A percentile compares a stretch with the other conserved stretches of the same genome.
These are phyloP conservation scores for Dusona sp. DNA, from an alignment of 2,888 invertebrate species.

Conservation along the genomic window DNA sequence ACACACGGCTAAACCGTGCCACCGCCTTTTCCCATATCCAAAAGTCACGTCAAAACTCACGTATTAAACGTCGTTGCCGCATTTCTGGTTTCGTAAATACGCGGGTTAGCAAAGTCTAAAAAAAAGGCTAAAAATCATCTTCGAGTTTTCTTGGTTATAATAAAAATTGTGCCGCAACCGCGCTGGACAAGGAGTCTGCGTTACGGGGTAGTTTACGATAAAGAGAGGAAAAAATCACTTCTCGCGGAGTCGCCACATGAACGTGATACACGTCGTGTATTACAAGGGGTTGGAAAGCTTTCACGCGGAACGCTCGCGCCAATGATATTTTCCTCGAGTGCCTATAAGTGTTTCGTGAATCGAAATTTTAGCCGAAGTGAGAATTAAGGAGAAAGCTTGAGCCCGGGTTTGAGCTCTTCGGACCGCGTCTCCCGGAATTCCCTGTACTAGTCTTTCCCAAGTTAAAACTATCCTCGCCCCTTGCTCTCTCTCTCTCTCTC, in stretches of 20 bases:
- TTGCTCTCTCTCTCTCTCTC: background rate
- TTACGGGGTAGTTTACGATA: background rate
- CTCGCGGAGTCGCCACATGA: background rate
- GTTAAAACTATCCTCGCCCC: too few species aligned
- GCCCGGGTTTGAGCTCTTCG: background rate
- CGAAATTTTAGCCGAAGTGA: background rate
- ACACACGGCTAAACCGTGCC: constrained; percentile 34
- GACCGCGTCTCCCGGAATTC: background rate
- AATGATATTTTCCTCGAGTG: background rate
- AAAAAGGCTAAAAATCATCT: too few species aligned
- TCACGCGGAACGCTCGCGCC: background rate
- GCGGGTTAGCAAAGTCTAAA: too few species aligned
- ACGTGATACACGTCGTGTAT: background rate
- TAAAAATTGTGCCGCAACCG: too few species aligned
- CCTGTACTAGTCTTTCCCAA: too few species aligned
- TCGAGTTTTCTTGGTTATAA: too few species aligned
- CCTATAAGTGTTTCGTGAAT: background rate
- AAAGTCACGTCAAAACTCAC: background rate
- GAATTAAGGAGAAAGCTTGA: background rate
- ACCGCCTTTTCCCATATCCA: constrained; percentile 55
- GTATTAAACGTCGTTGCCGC: background rate
- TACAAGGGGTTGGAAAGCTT: background rate
- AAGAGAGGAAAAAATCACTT: background rate
- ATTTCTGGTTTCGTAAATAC: too few species aligned
- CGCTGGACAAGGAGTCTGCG: too few species aligned